Base-by-base conservation (phyloP, 2,113 vertebrate species). In the Osmerus mordax region DNA sequence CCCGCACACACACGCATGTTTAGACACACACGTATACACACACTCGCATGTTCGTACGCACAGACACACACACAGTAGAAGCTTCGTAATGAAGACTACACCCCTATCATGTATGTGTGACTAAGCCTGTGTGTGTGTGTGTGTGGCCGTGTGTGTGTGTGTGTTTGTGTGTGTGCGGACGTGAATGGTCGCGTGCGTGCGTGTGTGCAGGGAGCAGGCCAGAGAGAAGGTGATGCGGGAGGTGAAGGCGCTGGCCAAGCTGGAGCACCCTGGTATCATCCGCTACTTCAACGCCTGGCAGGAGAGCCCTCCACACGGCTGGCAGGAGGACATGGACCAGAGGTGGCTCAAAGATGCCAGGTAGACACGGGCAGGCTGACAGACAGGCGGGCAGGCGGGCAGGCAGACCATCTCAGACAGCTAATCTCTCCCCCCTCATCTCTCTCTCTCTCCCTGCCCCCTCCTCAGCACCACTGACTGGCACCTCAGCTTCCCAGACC, bases 221-320 rank as follows among this genome's bases (percentile, higher is more conserved):
- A 93, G 97, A 25, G 97, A 99, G 73, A 99, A 99, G 85, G 97
- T 99, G 74, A 98, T 99, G 97, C 81, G 97, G 25, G 97, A 99
- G 74, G 97, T 99, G 29, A 99, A 98, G 87, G 97, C 97, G 0
- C 84, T 99, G 58, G 97, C 97, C 47, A 99, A 99, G 79, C 93
- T 99, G 29, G 97, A 99, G 76, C 97, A 99, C 53, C 95, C 94
- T 0, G 97, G 97, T 36, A 99, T 99, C 53, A 98, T 99, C 71
- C 94, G 97, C 8, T 99, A 99, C 78, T 99, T 99, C 89, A 98
- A 99, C 13, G 96, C 97, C 0, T 99, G 97, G 97, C 92, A 98
- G 85, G 97, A 99, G 89, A 94, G 95, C 53, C 97, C 97, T 0
- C 97, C 97, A 0, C 95, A 97, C 79, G 92, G 95, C 69, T 99